A percentile compares a stretch with the other conserved stretches of the same genome.
Evolutionary conservation across 2,113 vertebrate species (phyloP).

Genomic region (Sprattus sprattus): DNA sequence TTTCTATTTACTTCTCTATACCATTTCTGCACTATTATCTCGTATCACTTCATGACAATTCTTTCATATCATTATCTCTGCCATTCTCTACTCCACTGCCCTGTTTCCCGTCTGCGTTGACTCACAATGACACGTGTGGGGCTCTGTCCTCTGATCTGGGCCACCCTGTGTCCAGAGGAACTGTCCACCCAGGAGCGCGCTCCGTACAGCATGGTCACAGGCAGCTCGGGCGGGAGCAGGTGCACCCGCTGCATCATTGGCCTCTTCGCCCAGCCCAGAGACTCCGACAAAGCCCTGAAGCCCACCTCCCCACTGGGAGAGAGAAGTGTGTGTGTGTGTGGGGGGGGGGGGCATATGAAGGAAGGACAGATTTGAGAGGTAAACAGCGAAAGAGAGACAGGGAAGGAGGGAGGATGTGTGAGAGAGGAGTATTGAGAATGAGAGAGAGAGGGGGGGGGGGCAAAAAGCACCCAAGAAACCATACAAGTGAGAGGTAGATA

Average conservation of each 20-base stretch:
- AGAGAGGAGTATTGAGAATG: neutral
- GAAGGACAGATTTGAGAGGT: neutral
- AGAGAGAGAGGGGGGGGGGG: neutral
- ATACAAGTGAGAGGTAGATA: neutral
- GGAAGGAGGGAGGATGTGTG: neutral
- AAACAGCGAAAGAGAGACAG: neutral
- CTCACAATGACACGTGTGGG: conserved; percentile 78
- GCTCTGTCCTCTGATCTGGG: conserved; percentile 66
- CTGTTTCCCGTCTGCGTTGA: neutral
- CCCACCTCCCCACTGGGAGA: conserved; percentile 82
- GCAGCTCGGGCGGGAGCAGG: conserved; percentile 76
- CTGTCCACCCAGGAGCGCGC: conserved; percentile 84
- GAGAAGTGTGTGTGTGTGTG: neutral
- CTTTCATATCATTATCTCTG: no score
- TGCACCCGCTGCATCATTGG: conserved; percentile 86
- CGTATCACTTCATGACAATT: no score
- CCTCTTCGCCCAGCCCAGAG: conserved; percentile 84
- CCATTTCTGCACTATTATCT: no score
- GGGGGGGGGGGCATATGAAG: neutral
- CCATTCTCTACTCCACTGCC: no score
- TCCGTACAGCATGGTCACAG: conserved; percentile 84
- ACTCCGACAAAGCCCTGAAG: conserved; percentile 83
- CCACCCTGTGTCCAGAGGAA: conserved; percentile 74
- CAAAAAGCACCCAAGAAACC: neutral
- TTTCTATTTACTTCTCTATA: no score